Evolutionary conservation across 2,888 invertebrate genomes (phyloP).

Genomic region (Epirrhoe tristata): DNA sequence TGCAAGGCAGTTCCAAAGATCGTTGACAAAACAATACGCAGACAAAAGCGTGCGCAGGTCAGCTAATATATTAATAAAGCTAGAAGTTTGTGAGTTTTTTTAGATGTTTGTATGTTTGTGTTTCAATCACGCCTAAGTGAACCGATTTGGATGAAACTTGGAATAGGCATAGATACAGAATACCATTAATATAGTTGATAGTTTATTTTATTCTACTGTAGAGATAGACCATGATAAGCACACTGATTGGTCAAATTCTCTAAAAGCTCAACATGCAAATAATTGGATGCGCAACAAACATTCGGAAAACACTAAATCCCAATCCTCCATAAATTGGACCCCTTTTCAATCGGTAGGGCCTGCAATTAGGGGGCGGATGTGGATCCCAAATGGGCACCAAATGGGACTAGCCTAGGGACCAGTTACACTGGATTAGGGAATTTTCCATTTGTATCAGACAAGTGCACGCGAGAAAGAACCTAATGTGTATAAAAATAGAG

Average conservation of each 20-base stretch:
- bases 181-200: no score
- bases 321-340: conserved; percentile 53
- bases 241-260: not conserved
- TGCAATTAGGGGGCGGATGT: conserved; percentile 60
- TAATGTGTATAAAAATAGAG: no score
- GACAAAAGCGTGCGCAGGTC: no score
- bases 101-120: no score
- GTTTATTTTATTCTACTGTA: no score
- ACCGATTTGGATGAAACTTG: no score
- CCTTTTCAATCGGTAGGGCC: conserved; percentile 53
- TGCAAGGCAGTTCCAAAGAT: no score
- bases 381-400: conserved; percentile 57
- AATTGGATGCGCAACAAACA: conserved; percentile 41
- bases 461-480: conserved; percentile 14
- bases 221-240: not conserved
- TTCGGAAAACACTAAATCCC: conserved; percentile 49
- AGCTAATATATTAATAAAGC: no score
- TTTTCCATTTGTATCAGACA: conserved; percentile 37
- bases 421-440: conserved; percentile 48
- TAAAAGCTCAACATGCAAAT: conserved; percentile 32
- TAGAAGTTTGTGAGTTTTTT: no score
- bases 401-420: conserved; percentile 44
- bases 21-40: no score
- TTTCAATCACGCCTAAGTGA: no score
- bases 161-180: no score